Percentiles rank a stretch among this genome's conserved stretches.
Evolutionary conservation across 2,888 invertebrate species (phyloP).

Genomic region (Meganola albula): DNA sequence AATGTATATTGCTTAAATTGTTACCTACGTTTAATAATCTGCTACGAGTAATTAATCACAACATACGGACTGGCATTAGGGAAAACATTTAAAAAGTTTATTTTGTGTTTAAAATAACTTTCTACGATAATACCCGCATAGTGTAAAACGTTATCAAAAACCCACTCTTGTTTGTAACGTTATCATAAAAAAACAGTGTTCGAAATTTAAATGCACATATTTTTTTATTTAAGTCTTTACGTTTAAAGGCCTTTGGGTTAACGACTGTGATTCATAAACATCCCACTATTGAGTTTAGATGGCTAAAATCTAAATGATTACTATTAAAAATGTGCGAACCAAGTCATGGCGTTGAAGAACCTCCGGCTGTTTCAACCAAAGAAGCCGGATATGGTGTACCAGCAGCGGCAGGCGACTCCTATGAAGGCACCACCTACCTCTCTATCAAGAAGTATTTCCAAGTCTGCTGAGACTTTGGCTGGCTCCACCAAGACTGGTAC

Average conservation of each 20-base stretch:
- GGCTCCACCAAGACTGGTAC: slow-evolving; percentile 50
- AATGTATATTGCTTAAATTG: no score
- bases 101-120: slow-evolving; percentile 14
- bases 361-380: slow-evolving; percentile 57
- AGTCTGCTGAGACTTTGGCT: slow-evolving; percentile 62
- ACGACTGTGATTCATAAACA: no score
- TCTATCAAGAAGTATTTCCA: slow-evolving; percentile 56
- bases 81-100: background rate
- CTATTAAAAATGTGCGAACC: slow-evolving; percentile 19
- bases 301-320: no score
- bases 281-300: no score
- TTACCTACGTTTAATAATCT: no score
- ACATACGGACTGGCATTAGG: no score
- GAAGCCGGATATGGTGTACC: slow-evolving; percentile 54
- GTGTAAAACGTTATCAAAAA: slow-evolving; percentile 28
- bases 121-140: slow-evolving; percentile 25
- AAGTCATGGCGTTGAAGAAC: slow-evolving; percentile 63
- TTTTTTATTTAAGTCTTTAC: background rate
- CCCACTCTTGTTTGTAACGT: slow-evolving; percentile 12
- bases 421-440: slow-evolving; percentile 62
- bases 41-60: no score
- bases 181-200: background rate
- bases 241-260: no score
- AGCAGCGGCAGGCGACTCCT: slow-evolving; percentile 53
- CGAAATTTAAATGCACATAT: background rate